Conservation (phyloP, 2,113 vertebrate genomes). For the Serilophus lunatus region DNA sequence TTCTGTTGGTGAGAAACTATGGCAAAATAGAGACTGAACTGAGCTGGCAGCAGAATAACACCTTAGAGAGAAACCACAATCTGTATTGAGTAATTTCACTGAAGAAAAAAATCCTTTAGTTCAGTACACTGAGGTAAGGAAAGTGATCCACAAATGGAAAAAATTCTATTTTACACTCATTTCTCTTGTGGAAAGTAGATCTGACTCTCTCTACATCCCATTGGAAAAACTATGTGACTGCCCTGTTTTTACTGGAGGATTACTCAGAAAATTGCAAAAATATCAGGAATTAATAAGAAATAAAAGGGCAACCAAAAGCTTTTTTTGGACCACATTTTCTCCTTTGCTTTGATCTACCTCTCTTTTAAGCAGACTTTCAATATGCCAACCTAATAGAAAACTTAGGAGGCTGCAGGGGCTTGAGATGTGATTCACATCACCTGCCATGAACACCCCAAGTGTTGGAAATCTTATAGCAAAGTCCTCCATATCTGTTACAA, state of each 20-base stretch:
- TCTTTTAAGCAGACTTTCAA: background rate
- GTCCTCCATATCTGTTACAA: background rate
- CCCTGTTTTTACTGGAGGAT: background rate
- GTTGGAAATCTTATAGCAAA: background rate
- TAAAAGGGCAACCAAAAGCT: background rate
- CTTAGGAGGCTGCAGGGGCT: background rate
- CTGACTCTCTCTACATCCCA: background rate
- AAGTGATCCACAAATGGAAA: background rate
- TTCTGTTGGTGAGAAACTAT: background rate
- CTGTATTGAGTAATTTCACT: background rate
- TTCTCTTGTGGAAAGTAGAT: background rate
- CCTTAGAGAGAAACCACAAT: background rate
- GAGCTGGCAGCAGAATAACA: background rate
- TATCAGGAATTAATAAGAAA: background rate
- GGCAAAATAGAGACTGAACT: background rate
- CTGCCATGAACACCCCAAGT: background rate
- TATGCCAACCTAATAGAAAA: background rate
- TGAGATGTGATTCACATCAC: background rate
- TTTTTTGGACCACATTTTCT: background rate
- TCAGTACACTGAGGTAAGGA: background rate
- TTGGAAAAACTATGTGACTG: background rate
- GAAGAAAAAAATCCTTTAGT: background rate
- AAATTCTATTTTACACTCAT: background rate
- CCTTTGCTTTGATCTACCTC: background rate
- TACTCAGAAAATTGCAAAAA: constrained; percentile 5